A percentile compares a stretch with the other conserved stretches of the same genome.
Evolutionary conservation across 2,888 invertebrate genomes (phyloP).

Genomic region (Athetis lepigone): DNA sequence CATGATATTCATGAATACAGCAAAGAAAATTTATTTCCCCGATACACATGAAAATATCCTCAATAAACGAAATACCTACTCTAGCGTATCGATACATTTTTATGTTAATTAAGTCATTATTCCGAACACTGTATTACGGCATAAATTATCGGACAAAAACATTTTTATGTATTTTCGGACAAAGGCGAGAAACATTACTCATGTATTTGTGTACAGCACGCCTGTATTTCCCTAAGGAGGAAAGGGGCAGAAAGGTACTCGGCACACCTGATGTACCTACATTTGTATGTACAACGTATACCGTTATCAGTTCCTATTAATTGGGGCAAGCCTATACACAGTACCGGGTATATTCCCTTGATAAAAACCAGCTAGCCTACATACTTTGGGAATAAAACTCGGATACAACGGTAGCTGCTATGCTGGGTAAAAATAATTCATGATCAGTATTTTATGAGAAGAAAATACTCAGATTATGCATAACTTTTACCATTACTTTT

Average conservation of each 20-base stretch:
- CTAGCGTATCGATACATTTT: conserved; percentile 24
- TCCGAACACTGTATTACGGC: conserved; percentile 21
- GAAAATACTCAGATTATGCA: too few relatives aligned
- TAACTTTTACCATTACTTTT: too few relatives aligned
- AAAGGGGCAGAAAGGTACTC: conserved; percentile 18
- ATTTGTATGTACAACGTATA: conserved; percentile 12
- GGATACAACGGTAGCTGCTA: not conserved
- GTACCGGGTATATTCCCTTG: conserved; percentile 17
- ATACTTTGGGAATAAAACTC: not conserved
- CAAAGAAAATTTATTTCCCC: conserved; percentile 10
- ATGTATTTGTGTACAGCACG: conserved; percentile 30
- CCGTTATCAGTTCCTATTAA: conserved; percentile 41
- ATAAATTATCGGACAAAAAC: conserved; percentile 16
- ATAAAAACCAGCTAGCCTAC: conserved; percentile 13
- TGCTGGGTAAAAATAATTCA: not conserved
- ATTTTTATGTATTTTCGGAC: conserved; percentile 15
- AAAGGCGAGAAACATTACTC: conserved; percentile 23
- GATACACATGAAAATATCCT: conserved; percentile 31
- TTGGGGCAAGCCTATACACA: conserved; percentile 19
- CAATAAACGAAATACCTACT: conserved; percentile 11
- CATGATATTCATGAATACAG: conserved; percentile 12
- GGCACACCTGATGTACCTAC: conserved; percentile 25
- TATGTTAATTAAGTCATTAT: conserved; percentile 46
- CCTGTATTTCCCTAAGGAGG: conserved; percentile 38
- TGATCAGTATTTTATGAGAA: too few relatives aligned